Conservation (phyloP, 2,797 vertebrate species). For the Megalops cyprinoides region DNA sequence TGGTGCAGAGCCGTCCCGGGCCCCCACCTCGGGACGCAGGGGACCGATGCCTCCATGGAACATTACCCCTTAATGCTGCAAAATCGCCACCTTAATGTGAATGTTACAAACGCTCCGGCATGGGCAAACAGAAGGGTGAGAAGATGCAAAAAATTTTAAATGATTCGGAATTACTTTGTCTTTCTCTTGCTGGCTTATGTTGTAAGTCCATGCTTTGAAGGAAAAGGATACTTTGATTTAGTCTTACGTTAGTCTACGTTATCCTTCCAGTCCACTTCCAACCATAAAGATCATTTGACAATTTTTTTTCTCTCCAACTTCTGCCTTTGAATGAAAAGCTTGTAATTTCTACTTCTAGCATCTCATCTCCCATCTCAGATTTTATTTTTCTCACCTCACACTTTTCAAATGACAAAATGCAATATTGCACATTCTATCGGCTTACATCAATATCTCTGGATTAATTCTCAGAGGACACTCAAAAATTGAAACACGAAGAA, state of each 20-base stretch:
- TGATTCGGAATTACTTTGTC: background rate
- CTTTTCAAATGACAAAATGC: slow-evolving; percentile 3
- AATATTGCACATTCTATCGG: background rate
- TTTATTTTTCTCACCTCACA: background rate
- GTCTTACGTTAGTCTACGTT: background rate
- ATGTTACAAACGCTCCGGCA: background rate
- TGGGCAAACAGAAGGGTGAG: background rate
- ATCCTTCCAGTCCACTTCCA: background rate
- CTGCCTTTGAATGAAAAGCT: background rate
- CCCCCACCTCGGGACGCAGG: background rate
- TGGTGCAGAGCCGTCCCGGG: background rate
- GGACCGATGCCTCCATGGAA: background rate
- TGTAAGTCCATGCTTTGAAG: background rate
- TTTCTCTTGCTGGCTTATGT: background rate
- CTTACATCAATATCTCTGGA: slow-evolving; percentile 22
- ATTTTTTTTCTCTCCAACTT: background rate
- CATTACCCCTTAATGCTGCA: background rate
- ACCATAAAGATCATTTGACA: background rate
- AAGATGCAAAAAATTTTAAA: background rate
- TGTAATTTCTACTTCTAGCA: background rate
- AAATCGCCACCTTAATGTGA: background rate
- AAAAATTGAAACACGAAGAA: slow-evolving; percentile 47
- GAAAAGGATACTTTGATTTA: background rate
- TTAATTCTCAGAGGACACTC: slow-evolving; percentile 41
- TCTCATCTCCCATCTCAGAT: no score